phyloP scores from a whole-genome alignment of 2,113 vertebrate genomes.

The Corydoras maculifer region DNA sequence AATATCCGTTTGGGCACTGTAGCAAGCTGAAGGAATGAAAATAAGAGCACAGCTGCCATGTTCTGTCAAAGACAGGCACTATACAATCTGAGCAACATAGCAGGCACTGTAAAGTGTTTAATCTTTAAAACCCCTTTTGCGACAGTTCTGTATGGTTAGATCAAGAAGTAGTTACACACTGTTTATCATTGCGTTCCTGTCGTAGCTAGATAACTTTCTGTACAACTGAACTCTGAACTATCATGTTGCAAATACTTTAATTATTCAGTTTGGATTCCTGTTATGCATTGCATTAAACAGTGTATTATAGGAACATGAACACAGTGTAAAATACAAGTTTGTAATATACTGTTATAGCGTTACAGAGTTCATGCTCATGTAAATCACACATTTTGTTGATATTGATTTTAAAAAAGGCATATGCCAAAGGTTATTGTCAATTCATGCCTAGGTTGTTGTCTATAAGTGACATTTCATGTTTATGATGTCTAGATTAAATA shows the following conservation, averaged over 20 bases:
- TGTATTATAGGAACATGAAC: too few relatives aligned
- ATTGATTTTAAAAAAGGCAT: too few relatives aligned
- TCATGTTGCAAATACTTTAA: too few relatives aligned
- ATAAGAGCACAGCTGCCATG: constrained; percentile 62
- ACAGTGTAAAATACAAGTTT: too few relatives aligned
- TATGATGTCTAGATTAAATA: background rate
- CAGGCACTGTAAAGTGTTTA: constrained; percentile 53
- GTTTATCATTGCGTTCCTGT: constrained; percentile 8
- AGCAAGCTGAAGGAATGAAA: constrained; percentile 58
- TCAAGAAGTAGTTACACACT: background rate
- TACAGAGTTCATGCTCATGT: too few relatives aligned
- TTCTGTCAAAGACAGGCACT: constrained; percentile 54
- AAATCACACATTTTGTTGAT: too few relatives aligned
- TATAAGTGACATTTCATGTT: background rate
- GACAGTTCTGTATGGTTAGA: constrained; percentile 31
- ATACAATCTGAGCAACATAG: constrained; percentile 49
- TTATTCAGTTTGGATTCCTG: too few relatives aligned
- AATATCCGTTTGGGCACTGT: constrained; percentile 37
- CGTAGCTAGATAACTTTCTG: background rate
- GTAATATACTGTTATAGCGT: too few relatives aligned
- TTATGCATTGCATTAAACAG: too few relatives aligned
- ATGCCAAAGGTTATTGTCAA: too few relatives aligned
- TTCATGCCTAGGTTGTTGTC: too few relatives aligned
- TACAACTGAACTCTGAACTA: background rate
- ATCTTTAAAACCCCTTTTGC: constrained; percentile 47